phyloP scores from a whole-genome alignment of 2,797 vertebrate genomes.

The Odontamblyopus rebecca region DNA sequence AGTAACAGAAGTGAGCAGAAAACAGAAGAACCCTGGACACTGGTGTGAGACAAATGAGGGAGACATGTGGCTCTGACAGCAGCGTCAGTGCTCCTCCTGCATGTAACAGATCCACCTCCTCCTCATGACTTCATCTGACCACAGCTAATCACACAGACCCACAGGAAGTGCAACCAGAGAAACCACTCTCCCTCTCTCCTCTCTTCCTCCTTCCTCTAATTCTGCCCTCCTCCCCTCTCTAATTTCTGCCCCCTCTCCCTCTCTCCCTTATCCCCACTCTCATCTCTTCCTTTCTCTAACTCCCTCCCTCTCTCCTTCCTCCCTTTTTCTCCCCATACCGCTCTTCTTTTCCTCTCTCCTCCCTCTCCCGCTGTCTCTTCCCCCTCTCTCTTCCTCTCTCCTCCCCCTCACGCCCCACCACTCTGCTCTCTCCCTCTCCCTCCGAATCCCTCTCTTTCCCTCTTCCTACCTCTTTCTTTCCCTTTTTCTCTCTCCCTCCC shows the following conservation, averaged over 20 bases:
- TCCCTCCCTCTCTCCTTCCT: background rate
- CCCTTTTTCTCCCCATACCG: background rate
- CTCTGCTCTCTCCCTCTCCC: background rate
- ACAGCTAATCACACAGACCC: constrained; percentile 9
- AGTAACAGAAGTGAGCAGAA: too few relatives aligned
- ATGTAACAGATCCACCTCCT: too few relatives aligned
- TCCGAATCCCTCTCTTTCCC: background rate
- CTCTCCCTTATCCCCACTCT: background rate
- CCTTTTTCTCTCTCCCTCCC: background rate
- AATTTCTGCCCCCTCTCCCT: background rate
- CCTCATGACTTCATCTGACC: constrained; percentile 25
- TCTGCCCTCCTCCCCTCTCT: constrained; percentile 13
- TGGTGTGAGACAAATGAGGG: too few relatives aligned
- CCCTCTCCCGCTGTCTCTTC: background rate
- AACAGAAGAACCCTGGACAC: too few relatives aligned
- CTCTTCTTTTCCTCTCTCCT: background rate
- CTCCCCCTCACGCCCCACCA: background rate
- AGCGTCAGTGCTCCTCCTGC: too few relatives aligned
- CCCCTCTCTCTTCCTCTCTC: background rate
- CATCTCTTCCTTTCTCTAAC: background rate
- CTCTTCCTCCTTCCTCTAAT: background rate
- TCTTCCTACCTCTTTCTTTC: background rate
- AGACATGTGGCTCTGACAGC: too few relatives aligned
- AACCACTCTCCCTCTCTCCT: constrained; percentile 28
- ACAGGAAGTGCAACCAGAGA: too few relatives aligned